Base-by-base conservation (phyloP, 2,888 invertebrate species). In the Sphecodes monilicornis region DNA sequence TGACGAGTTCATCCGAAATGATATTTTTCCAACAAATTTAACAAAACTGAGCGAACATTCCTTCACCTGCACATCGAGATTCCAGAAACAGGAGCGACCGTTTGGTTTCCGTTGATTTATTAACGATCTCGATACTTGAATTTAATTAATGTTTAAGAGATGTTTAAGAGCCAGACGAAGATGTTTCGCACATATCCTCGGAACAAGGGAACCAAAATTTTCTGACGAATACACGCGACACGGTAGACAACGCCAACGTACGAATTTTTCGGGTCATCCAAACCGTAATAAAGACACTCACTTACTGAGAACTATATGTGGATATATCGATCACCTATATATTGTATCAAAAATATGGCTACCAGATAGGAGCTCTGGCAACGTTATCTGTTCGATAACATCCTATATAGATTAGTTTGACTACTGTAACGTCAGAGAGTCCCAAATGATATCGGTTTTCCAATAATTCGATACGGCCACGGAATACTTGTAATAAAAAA, bases 261-360 rank as follows among this genome's bases (percentile, higher is more conserved):
- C 13, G 41, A 36, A 57, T 75, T 68, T 68, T 73, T 76, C 71
- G 50, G 26, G 29, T 60, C 74, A 82, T 71, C 54, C 80, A 82
- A 75, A 41, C 86, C 78, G 86, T 84, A 69, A 84, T 84, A 78
- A 68, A 72, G 76, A 82, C 60, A 80, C 87, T 87, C 80, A 78
- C 80, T 84, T 72, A 92, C 92, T 92, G 92, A 91, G 89, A 90
- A 91, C 92, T 92, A 87, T 86, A 89, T 89, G 90, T 85, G 89
- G 90, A 92, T 92, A 92, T 92, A 94, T 94, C 93, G 93, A 93
- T 94, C 93, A 93, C 93, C 93, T 93, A 93, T 94, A 93, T 93
- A 93, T 94, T 94, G 91, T 92, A 94, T 94, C 93, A 91, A 94
- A 94, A 93, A 94, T 93, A 93, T 93, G 91, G 93, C 93, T 93